phyloP scores from a whole-genome alignment of 2,797 vertebrate genomes.

The Bradypodion pumilum region DNA sequence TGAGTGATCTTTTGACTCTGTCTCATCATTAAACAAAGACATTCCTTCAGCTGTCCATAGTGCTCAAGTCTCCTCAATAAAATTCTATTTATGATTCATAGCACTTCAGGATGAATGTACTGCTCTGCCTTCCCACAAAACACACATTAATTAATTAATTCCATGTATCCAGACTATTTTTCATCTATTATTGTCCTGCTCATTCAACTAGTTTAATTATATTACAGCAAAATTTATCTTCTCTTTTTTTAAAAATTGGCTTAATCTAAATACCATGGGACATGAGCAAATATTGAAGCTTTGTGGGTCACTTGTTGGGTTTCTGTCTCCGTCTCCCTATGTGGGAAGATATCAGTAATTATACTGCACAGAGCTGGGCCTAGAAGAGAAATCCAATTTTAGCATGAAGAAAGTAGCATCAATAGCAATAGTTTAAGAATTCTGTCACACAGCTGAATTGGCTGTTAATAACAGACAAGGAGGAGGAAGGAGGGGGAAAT shows the following conservation, averaged over 20 bases:
- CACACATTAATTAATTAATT: slow-evolving; percentile 38
- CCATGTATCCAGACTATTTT: slow-evolving; percentile 19
- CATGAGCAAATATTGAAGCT: slow-evolving; percentile 10
- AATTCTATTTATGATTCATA: slow-evolving; percentile 13
- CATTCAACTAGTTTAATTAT: slow-evolving; percentile 25
- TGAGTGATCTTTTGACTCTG: slow-evolving; percentile 21
- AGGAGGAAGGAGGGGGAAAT: background rate
- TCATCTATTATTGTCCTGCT: slow-evolving; percentile 13
- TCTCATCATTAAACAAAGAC: slow-evolving; percentile 7
- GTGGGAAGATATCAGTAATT: background rate
- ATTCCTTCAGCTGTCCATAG: background rate
- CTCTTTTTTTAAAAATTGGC: background rate
- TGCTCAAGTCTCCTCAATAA: slow-evolving; percentile 2
- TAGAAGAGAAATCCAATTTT: background rate
- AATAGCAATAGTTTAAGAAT: background rate
- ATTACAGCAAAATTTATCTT: slow-evolving; percentile 23
- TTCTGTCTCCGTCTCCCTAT: background rate
- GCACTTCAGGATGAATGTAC: background rate
- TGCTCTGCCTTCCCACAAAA: slow-evolving; percentile 18
- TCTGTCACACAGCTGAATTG: background rate
- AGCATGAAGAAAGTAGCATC: background rate
- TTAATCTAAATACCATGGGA: slow-evolving; percentile 18
- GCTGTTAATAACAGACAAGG: background rate
- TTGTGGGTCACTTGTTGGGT: background rate
- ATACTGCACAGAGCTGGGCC: background rate